Base-by-base conservation (phyloP, 2,888 invertebrate genomes). In the Epistrophella euchroma region DNA sequence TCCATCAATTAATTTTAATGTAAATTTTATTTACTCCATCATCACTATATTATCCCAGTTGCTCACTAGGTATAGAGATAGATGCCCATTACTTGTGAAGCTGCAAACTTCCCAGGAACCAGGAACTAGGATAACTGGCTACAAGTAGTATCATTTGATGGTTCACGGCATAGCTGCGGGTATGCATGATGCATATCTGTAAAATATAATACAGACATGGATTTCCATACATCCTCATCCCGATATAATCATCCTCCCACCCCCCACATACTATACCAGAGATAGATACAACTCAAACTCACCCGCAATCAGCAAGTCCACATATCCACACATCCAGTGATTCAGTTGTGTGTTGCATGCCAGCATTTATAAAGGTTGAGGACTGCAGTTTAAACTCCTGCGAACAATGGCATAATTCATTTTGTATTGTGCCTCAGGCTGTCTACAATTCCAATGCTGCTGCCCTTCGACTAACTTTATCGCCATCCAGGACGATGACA, bases 1-100 rank as follows among this genome's bases (percentile, higher is more conserved):
- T 76, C 76, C 81, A 81, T 76, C 81, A 81, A 81, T 81, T 81
- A 81, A 72, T 81, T 76, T 81, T 71, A 76, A 76, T 81, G 62
- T 64, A 47, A 81, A 75, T 70, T 81, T 81, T 71, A 81, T 81
- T 81, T 76, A 71, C 81, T 76, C 64, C 81, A 70, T 70, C 80
- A 75, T 55, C 43, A 62, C 58, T 60, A 28, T 32, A 35, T 5
- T 35, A 2, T 58, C 35, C 2, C 35, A 19, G 6, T 2, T 28
- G 25, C 28, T 28, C 6, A 6, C 32, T 32, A 32, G 7, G 32
- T 32, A 5, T 28, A 9, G 9, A 22, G n/a, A n/a, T 4, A 25
- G 32, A 55, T 11, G 17, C 4, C 2, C 4, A 28, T 7, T 32
- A 15, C 22, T 58, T 58, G 22, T 37, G 22, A 40, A 60, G 60